phyloP scores from a whole-genome alignment of 37 sponge, comb jelly and placozoan species.

The Spongilla lacustris region DNA sequence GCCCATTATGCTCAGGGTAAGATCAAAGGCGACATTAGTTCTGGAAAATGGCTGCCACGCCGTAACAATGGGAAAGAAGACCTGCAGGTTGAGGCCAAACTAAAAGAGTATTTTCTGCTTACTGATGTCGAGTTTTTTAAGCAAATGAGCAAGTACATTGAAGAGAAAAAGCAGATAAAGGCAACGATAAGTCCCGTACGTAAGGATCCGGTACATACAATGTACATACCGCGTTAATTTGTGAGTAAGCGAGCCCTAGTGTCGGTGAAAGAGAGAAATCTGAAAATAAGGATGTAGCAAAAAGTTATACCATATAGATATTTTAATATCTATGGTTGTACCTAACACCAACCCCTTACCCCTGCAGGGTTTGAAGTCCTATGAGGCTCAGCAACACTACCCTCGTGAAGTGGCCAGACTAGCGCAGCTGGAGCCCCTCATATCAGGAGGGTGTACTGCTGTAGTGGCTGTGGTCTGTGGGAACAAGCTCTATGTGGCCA shows the following conservation, averaged over 20 bases:
- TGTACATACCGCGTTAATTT: not conserved
- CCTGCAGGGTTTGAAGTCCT: slow-evolving; percentile 76
- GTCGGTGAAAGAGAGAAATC: too few species aligned
- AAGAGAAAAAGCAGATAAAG: slow-evolving; percentile 44
- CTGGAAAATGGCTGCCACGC: not conserved
- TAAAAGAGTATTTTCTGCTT: slow-evolving; percentile 42
- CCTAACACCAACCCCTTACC: not conserved
- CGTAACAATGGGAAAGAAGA: not conserved
- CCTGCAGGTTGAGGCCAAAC: not conserved
- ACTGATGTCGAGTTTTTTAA: slow-evolving; percentile 72
- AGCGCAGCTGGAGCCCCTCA: slow-evolving; percentile 55
- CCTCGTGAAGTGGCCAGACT: slow-evolving; percentile 71
- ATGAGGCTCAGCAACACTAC: slow-evolving; percentile 74
- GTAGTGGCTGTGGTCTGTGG: slow-evolving; percentile 75
- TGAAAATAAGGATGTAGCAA: too few species aligned
- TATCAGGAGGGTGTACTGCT: slow-evolving; percentile 86
- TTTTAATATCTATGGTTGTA: too few species aligned
- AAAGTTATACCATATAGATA: too few species aligned
- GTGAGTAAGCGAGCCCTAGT: too few species aligned
- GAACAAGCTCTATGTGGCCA: slow-evolving; percentile 81
- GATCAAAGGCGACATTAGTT: slow-evolving; percentile 46
- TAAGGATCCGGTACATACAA: not conserved
- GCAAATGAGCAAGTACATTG: slow-evolving; percentile 18
- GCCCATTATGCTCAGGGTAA: slow-evolving; percentile 70
- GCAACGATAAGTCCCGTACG: slow-evolving; percentile 51